A percentile compares a stretch with the other conserved stretches of the same genome.
phyloP scores from a whole-genome alignment of 2,888 invertebrate genomes.

The Sycophila texana region DNA sequence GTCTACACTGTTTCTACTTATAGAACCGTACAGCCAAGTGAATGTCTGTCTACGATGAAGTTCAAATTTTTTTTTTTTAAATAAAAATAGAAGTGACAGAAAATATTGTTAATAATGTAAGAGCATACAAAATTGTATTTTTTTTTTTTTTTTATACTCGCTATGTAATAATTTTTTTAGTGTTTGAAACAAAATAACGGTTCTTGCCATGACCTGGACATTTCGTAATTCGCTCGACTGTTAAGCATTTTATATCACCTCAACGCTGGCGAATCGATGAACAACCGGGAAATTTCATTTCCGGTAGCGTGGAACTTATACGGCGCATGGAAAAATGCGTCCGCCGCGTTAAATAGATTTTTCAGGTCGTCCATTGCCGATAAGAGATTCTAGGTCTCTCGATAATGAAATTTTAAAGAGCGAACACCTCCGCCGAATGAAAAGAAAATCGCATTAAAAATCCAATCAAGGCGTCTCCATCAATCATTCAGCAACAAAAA shows the following conservation, averaged over 20 bases:
- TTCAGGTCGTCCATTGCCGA: too few species aligned
- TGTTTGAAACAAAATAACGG: neutral
- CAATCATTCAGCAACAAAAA: too few species aligned
- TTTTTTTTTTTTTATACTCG: neutral
- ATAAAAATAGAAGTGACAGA: neutral
- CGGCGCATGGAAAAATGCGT: neutral
- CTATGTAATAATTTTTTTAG: neutral
- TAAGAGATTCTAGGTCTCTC: too few species aligned
- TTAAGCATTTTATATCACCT: slow-evolving; percentile 8
- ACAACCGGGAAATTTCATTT: slow-evolving; percentile 41
- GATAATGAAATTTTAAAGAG: too few species aligned
- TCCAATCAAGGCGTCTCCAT: too few species aligned
- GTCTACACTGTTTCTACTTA: neutral
- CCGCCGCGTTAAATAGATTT: neutral
- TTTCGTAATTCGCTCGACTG: slow-evolving; percentile 30
- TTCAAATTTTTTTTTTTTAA: neutral
- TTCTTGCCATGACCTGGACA: neutral
- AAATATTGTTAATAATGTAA: neutral
- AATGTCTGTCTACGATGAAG: neutral
- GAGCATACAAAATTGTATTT: neutral
- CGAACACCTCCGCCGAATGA: too few species aligned
- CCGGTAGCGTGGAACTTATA: neutral
- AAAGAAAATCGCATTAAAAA: too few species aligned
- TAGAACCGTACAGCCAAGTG: neutral
- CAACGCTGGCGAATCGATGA: slow-evolving; percentile 29